These are phyloP conservation scores for Anneissia japonica DNA, from an alignment of 35 echinoderm and acorn worm genomes.

Conservation along the genomic window DNA sequence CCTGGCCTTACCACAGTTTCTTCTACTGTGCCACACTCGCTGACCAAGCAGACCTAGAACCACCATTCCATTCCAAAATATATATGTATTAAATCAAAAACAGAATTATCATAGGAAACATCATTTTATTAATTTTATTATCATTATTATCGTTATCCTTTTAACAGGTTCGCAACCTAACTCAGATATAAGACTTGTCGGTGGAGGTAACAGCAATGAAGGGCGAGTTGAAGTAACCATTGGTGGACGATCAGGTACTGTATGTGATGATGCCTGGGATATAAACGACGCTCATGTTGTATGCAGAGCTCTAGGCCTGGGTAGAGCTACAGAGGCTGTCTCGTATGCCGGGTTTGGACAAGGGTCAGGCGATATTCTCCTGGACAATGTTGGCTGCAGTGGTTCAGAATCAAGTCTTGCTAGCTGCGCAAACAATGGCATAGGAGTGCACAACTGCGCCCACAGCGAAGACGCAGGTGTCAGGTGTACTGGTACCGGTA, in stretches of 20 bases:
- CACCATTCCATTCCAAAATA: too few species aligned
- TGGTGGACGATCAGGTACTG: neutral
- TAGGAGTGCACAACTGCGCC: neutral
- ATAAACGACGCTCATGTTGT: neutral
- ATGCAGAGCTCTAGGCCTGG: neutral
- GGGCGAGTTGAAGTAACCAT: neutral
- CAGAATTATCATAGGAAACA: too few species aligned
- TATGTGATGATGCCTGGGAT: neutral
- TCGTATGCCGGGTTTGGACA: neutral
- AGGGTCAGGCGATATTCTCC: neutral
- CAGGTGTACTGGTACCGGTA: neutral
- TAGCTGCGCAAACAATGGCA: neutral
- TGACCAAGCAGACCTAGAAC: too few species aligned
- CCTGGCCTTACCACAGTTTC: too few species aligned
- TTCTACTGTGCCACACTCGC: too few species aligned
- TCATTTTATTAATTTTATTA: too few species aligned
- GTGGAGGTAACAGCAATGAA: neutral
- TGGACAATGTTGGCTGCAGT: neutral
- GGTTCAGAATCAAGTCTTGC: neutral
- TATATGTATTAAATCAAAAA: too few species aligned
- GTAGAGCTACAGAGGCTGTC: neutral
- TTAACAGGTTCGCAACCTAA: too few species aligned
- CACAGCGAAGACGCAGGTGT: neutral
- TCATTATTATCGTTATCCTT: too few species aligned
- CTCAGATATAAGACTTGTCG: neutral